Percentiles rank a stretch among this genome's conserved stretches.
Evolutionary conservation across 2,113 vertebrate genomes (phyloP).

Genomic region (Hydrolagus affinis): DNA sequence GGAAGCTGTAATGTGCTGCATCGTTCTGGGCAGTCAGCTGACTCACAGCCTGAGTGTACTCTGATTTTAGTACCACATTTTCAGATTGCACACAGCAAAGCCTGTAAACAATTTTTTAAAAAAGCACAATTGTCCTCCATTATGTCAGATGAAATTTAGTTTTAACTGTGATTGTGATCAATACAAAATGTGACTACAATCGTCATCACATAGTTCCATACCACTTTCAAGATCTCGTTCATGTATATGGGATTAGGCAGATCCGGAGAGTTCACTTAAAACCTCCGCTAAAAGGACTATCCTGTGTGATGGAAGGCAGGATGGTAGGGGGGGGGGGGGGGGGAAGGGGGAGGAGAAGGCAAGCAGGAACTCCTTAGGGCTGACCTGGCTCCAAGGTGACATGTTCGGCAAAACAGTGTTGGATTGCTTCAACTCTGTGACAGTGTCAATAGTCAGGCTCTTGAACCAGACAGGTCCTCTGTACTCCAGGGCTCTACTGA

Average conservation of each 20-base stretch:
- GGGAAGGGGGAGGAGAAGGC: no score
- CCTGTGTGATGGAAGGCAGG: no score
- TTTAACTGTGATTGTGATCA: neutral
- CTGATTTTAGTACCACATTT: conserved; percentile 69
- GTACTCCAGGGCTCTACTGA: no score
- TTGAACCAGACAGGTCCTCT: no score
- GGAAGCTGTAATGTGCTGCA: conserved; percentile 65
- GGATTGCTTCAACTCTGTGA: no score
- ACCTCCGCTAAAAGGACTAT: neutral
- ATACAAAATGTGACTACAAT: neutral
- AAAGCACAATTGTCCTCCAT: neutral
- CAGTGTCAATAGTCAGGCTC: no score
- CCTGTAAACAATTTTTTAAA: conserved; percentile 47
- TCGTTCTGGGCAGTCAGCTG: conserved; percentile 75
- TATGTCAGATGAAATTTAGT: neutral
- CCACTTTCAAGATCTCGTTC: no score
- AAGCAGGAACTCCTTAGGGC: no score
- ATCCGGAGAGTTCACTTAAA: neutral
- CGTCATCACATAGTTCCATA: neutral
- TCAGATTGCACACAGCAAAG: conserved; percentile 77
- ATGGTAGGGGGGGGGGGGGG: no score
- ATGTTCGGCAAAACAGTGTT: no score
- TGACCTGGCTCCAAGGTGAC: no score
- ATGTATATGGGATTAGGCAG: neutral
- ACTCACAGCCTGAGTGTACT: conserved; percentile 63